Evolutionary conservation across 2,113 vertebrate genomes (phyloP), one percentile per base, ranked within the genome.

Genomic region (Meriones unguiculatus): DNA sequence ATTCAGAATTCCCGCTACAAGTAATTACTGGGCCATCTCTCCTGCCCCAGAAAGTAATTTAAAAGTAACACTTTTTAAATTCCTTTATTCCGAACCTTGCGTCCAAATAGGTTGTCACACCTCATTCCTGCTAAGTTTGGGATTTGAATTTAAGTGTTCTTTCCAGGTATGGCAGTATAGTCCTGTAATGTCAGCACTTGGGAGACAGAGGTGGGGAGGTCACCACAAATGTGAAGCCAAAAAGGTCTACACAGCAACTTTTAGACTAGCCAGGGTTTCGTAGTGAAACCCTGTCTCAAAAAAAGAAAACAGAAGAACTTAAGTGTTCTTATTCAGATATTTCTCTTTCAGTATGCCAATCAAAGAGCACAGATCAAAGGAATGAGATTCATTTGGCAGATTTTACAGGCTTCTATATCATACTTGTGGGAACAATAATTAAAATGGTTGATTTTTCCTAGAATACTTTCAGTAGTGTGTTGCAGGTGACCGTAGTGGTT

Each of bases 301-400:
- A 38, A 41, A n/a, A 81, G 30, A 46, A n/a, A 57, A n/a, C 57
- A 22, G 41, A 59, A 62, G 35, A 90, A 69, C 2, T 30, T 95
- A 84, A 82, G 64, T 88, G 20, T 75, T 73, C 59, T 81, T 93
- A 86, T 91, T 88, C 41, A 73, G 35, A 72, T 89, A 18, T 91
- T 89, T 32, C 32, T 82, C 73, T 86, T 52, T 95, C 84, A 95
- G 57, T 54, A 70, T 57, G 80, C 57, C 69, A 93, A 85, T 80
- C 18, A 12, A 52, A 84, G 46, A 84, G 3, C 25, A 88, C 70
- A 95, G 38, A 93, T 87, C 57, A 91, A 88, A 25, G 24, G 32
- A 88, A 59, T n/a, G 73, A 30, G n/a, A 89, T 62, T 52, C 41
- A 96, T 14, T 78, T 89, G 90, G 20, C 77, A 77, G 38, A 64